A percentile compares a stretch with the other conserved stretches of the same genome.
Evolutionary conservation across 2,888 invertebrate species (phyloP).

Genomic region (Ceriagrion tenellum): DNA sequence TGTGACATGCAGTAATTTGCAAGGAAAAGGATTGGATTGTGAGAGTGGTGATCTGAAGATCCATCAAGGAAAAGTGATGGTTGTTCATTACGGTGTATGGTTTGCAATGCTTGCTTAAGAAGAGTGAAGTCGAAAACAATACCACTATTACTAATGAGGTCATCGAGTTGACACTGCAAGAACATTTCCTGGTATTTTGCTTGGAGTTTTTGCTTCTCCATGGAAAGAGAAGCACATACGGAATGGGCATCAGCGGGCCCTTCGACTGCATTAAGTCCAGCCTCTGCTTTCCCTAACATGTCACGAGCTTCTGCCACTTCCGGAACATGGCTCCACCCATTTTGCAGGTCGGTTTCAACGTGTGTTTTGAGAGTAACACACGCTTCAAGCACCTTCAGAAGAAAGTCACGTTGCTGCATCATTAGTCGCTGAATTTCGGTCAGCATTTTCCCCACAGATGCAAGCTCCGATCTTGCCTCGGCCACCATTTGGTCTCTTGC

Average conservation of each 20-base stretch:
- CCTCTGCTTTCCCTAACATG: slow-evolving; percentile 82
- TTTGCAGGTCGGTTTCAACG: slow-evolving; percentile 87
- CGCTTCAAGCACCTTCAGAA: slow-evolving; percentile 86
- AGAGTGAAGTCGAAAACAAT: slow-evolving; percentile 85
- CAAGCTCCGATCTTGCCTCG: slow-evolving; percentile 82
- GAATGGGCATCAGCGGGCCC: slow-evolving; percentile 82
- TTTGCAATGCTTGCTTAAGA: slow-evolving; percentile 84
- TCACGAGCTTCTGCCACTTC: slow-evolving; percentile 85
- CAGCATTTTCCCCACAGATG: slow-evolving; percentile 85
- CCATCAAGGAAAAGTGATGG: slow-evolving; percentile 74
- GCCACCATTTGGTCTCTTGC: slow-evolving; percentile 84
- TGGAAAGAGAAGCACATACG: slow-evolving; percentile 81
- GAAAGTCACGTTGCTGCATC: slow-evolving; percentile 85
- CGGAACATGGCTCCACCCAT: slow-evolving; percentile 83
- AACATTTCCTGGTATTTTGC: slow-evolving; percentile 86
- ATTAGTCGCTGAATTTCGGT: slow-evolving; percentile 86
- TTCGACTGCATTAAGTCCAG: slow-evolving; percentile 82
- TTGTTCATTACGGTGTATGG: slow-evolving; percentile 82
- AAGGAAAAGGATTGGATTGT: slow-evolving; percentile 86
- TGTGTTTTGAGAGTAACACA: slow-evolving; percentile 87
- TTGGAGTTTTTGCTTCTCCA: slow-evolving; percentile 85
- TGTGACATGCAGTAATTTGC: slow-evolving; percentile 89
- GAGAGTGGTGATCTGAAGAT: slow-evolving; percentile 73
- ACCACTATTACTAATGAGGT: slow-evolving; percentile 84
- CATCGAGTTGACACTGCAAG: slow-evolving; percentile 86